These are phyloP conservation scores for Danionella cerebrum DNA, from an alignment of 2,113 vertebrate species.

Conservation along the genomic window DNA sequence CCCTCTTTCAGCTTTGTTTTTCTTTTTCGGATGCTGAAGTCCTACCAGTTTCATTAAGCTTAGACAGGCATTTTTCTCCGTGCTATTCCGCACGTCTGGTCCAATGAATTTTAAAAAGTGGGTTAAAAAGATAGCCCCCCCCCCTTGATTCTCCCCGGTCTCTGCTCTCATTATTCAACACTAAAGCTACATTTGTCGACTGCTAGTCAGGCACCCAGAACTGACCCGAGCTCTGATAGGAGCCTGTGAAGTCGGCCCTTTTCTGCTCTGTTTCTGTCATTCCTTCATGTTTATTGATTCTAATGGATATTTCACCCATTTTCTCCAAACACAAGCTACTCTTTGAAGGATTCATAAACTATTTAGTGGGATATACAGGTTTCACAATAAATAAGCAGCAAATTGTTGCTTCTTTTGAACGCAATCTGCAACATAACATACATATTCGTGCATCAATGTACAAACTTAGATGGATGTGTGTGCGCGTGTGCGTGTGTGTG, in stretches of 20 bases:
- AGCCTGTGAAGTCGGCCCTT: not conserved
- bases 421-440: too few species aligned
- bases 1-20: not conserved
- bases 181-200: conserved; percentile 21
- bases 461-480: too few species aligned
- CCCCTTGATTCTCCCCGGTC: conserved; percentile 9
- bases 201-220: conserved; percentile 5
- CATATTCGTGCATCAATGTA: too few species aligned
- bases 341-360: too few species aligned
- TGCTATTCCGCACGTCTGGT: conserved; percentile 5
- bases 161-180: conserved; percentile 31
- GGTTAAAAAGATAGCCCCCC: conserved; percentile 33
- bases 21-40: not conserved
- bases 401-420: too few species aligned
- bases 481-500: too few species aligned
- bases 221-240: conserved; percentile 9
- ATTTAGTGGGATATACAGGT: too few species aligned
- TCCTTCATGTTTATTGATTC: conserved; percentile 10
- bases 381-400: too few species aligned
- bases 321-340: too few species aligned
- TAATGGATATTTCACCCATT: too few species aligned
- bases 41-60: conserved; percentile 24
- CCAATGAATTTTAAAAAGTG: conserved; percentile 22
- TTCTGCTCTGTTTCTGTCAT: not conserved
- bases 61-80: conserved; percentile 3